Percentiles rank a stretch among this genome's conserved stretches.
These are phyloP conservation scores for Thamnophis elegans DNA, from an alignment of 2,797 vertebrate species.

Conservation along the genomic window DNA sequence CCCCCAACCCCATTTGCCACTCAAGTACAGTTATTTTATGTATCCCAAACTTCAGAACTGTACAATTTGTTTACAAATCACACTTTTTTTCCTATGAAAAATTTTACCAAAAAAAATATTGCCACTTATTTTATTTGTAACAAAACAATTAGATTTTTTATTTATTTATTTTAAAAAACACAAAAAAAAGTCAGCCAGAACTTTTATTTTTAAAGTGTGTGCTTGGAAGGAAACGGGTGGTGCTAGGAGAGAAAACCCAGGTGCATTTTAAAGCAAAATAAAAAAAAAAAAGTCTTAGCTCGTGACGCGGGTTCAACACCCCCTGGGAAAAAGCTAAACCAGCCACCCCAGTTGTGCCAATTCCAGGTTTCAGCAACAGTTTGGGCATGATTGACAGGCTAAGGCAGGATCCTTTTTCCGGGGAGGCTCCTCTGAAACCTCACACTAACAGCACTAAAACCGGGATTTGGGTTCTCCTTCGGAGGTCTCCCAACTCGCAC, in stretches of 20 bases:
- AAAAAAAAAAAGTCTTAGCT: constrained; percentile 11
- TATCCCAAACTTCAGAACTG: constrained; percentile 72
- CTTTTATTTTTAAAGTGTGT: constrained; percentile 47
- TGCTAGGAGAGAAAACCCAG: constrained; percentile 25
- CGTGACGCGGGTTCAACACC: not conserved
- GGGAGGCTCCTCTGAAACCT: not conserved
- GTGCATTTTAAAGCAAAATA: not conserved
- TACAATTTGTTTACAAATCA: constrained; percentile 76
- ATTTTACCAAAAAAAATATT: constrained; percentile 67
- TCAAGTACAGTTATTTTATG: constrained; percentile 57
- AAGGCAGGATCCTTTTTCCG: accelerated
- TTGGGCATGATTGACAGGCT: not conserved
- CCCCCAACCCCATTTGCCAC: constrained; percentile 64
- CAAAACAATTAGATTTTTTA: constrained; percentile 42
- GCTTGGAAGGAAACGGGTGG: constrained; percentile 19
- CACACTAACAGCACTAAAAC: not conserved
- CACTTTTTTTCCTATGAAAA: constrained; percentile 72
- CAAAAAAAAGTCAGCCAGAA: constrained; percentile 56
- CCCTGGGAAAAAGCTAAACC: constrained; percentile 33
- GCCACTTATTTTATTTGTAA: constrained; percentile 65
- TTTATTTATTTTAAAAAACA: constrained; percentile 43
- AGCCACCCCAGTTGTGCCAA: not conserved
- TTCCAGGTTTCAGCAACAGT: not conserved
- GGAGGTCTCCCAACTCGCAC: no score
- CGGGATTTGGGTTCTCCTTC: accelerated